These are phyloP conservation scores for Drosophila bifasciata DNA, from an alignment of 1,140 invertebrate species.

Conservation along the genomic window DNA sequence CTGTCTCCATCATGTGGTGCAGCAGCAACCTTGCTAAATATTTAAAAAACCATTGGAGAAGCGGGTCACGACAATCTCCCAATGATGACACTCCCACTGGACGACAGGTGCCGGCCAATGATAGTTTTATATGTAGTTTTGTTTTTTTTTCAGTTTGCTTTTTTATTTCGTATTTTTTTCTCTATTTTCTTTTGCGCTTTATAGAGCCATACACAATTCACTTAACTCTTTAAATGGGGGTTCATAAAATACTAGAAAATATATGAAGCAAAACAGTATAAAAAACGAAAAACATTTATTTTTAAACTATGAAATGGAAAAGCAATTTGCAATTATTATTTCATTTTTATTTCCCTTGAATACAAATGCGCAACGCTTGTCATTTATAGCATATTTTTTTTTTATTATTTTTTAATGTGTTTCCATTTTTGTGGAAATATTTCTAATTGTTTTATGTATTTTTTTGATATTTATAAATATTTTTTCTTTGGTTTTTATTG, in stretches of 20 bases:
- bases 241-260: slow-evolving; percentile 34
- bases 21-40: slow-evolving; percentile 59
- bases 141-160: slow-evolving; percentile 21
- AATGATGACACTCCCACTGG: slow-evolving; percentile 26
- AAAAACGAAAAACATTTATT: not conserved
- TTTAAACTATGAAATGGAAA: slow-evolving; percentile 2
- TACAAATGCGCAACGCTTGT: no score
- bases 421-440: slow-evolving; percentile 4
- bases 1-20: slow-evolving; percentile 3
- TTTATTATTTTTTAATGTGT: not conserved
- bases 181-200: slow-evolving; percentile 14
- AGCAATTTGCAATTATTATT: slow-evolving; percentile 4
- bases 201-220: slow-evolving; percentile 31
- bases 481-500: slow-evolving; percentile 10
- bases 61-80: slow-evolving; percentile 15
- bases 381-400: no score
- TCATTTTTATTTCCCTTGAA: not conserved
- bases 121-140: slow-evolving; percentile 34
- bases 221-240: slow-evolving; percentile 33
- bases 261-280: slow-evolving; percentile 33
- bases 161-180: slow-evolving; percentile 48
- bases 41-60: slow-evolving; percentile 62
- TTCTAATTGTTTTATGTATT: slow-evolving; percentile 3
- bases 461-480: slow-evolving; percentile 9
- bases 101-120: slow-evolving; percentile 37